Evolutionary conservation across 2,113 vertebrate genomes (phyloP).

Genomic region (Oenanthe melanoleuca): DNA sequence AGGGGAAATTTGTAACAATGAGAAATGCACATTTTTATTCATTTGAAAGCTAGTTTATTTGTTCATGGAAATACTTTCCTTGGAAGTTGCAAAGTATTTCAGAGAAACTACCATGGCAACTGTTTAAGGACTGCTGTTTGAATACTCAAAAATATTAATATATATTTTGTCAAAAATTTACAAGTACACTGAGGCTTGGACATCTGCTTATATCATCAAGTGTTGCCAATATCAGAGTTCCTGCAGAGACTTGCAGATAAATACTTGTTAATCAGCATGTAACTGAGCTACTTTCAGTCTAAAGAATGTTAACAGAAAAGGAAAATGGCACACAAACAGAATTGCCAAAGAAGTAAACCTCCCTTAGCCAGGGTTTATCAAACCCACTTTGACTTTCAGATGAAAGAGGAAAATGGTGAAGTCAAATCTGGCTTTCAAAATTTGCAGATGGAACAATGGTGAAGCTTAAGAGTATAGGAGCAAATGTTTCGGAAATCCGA

Average conservation of each 20-base stretch:
- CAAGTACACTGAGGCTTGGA: background rate
- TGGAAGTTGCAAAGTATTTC: slow-evolving; percentile 44
- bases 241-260: background rate
- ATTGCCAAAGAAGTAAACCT: background rate
- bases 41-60: slow-evolving; percentile 37
- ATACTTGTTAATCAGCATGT: background rate
- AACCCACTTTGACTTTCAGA: background rate
- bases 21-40: slow-evolving; percentile 28
- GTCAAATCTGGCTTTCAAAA: background rate
- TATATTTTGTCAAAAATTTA: slow-evolving; percentile 23
- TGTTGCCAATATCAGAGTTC: background rate
- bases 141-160: background rate
- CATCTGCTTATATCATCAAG: background rate
- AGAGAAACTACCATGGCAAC: slow-evolving; percentile 15
- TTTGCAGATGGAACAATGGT: background rate
- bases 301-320: background rate
- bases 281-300: background rate
- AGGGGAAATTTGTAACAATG: slow-evolving; percentile 12
- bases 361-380: background rate
- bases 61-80: slow-evolving; percentile 33
- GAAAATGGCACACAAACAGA: background rate
- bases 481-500: background rate
- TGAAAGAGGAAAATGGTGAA: background rate
- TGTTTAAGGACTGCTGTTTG: slow-evolving; percentile 4
- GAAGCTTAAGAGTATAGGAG: background rate